Base-by-base conservation (phyloP, 2,888 invertebrate genomes). In the Troilus luridus region DNA sequence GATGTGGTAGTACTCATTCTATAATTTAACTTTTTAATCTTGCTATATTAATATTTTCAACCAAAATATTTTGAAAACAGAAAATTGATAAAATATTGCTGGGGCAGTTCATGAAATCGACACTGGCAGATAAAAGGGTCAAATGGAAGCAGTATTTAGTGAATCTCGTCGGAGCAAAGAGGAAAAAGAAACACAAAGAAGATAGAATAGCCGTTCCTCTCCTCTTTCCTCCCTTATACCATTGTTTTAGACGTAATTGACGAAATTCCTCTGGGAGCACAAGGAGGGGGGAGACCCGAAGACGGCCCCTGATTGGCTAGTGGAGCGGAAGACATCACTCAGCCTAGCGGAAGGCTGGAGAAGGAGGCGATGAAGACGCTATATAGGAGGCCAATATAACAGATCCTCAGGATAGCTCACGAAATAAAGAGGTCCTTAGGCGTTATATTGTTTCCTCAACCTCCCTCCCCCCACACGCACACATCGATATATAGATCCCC, bases 191-290 rank as follows among this genome's bases (percentile, higher is more conserved):
- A 41, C 41, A 72, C 14, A 41, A 41, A 77, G 27, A 67, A 24
- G 24, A 24, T 67, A 24, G 67, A 77, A 77, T 8, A 77, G 72
- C 41, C 27, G 72, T 19, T 77, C 6, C 24, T 77, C 19, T 17
- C 41, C 72, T 27, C 27, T 0, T 10, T 8, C 41, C 64, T 12
- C 67, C 19, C 24, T 6, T 41, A 77, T 7, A 77, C 27, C 72
- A 77, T 77, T 77, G 72, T 77, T 77, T 77, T 77, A 77, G 72
- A 41, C 41, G 72, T 77, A 77, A 77, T 77, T 77, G 72, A 77
- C 41, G 72, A 77, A 77, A 77, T 77, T 77, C 72, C 72, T 9
- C 41, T 17, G 27, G 11, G 3, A 41, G 41, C 41, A 41, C 41
- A 41, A 41, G 64, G 11, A 1, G 24, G 11, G 17, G 72, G 17